Evolutionary conservation across 2,888 invertebrate species (phyloP), one percentile per base, ranked within the genome.

Genomic region (Sthenelais limicola): DNA sequence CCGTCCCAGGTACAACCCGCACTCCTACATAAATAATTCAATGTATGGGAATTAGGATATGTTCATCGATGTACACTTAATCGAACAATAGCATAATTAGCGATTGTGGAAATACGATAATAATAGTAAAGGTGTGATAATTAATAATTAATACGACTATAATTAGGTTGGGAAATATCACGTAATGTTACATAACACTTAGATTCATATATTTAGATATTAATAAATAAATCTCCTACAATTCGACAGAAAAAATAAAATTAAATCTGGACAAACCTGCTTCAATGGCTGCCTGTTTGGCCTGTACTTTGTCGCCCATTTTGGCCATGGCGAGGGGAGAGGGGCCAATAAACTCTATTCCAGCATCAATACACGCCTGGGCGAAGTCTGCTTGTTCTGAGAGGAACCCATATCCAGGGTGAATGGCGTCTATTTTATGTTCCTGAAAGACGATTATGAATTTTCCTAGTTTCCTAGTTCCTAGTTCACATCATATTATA

Each of bases 231-330:
- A 43, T 43, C 43, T 18, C 9, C 43, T 18, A 12, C 12, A 9
- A 12, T 43, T 43, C 18, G 43, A 43, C 12, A 43, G 43, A 18
- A 18, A 9, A 43, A 18, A 9, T 43, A 43, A 18, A 43, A 43
- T 18, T 12, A 43, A n/a, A n/a, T n/a, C n/a, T 26, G 71, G 30
- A 33, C 66, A 38, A 26, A 92, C 93, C 93, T 70, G 97, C 96
- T 82, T 92, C 93, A 78, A 98, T 97, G 24, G 98, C 98, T 3
- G 98, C 95, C 88, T 93, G 91, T 83, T 98, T 92, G 0, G 99
- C 98, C 43, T 97, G 97, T 0, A 99, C 98, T 89, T 99, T 99
- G 88, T 99, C 98, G 58, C 98, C 99, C 99, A 99, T 99, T 88
- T 94, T 93, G 79, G 94, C 93, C 12, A 99, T 97, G 30, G 98